Percentiles rank a stretch among this genome's conserved stretches.
phyloP scores from a whole-genome alignment of 2,888 invertebrate species.

The Tetramorium bicarinatum region DNA sequence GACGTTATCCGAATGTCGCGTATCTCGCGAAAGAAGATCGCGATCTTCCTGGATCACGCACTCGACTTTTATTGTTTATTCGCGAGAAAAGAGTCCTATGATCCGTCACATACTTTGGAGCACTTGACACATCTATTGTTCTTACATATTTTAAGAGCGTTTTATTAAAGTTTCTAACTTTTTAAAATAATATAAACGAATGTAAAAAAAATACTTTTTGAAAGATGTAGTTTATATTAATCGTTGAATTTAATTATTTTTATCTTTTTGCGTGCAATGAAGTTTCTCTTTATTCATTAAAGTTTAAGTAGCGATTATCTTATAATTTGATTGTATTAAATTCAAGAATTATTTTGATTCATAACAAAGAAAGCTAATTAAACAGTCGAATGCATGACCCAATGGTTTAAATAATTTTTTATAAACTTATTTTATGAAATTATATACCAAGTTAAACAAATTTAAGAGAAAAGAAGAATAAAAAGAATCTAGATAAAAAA shows the following conservation, averaged over 20 bases:
- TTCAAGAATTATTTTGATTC: not conserved
- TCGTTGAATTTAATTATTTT: not conserved
- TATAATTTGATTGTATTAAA: not conserved
- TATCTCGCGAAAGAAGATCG: constrained; percentile 24
- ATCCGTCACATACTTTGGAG: constrained; percentile 15
- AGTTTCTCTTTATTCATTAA: not conserved
- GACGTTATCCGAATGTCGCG: constrained; percentile 22
- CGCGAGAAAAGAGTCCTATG: not conserved
- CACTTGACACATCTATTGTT: not conserved
- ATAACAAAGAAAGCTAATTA: not conserved
- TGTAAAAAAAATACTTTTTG: not conserved
- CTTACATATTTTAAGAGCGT: not conserved
- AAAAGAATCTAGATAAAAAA: not conserved
- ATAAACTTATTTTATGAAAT: not conserved
- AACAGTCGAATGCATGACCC: not conserved
- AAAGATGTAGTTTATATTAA: not conserved
- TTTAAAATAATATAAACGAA: not conserved
- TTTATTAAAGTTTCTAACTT: not conserved
- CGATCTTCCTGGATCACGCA: constrained; percentile 28
- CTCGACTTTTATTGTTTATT: constrained; percentile 23
- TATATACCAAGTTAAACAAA: not conserved
- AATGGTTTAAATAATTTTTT: not conserved
- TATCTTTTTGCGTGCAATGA: not conserved
- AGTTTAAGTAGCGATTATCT: not conserved
- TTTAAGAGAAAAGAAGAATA: not conserved